A percentile compares a stretch with the other conserved stretches of the same genome.
Evolutionary conservation across 1,140 invertebrate genomes (phyloP).

Genomic region (Habropoda laboriosa): DNA sequence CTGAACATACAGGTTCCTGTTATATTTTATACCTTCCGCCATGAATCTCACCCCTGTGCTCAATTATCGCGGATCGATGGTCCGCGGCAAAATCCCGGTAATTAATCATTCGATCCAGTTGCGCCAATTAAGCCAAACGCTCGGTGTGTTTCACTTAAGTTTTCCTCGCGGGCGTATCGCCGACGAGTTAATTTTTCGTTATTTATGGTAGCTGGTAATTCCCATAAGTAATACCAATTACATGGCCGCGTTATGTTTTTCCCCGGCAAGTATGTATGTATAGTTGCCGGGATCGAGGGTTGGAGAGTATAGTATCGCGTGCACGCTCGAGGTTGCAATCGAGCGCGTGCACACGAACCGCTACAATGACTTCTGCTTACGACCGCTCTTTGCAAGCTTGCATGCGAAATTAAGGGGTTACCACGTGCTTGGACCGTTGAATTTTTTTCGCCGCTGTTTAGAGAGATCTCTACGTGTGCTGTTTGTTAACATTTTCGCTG

Average conservation of each 20-base stretch:
- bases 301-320: background rate
- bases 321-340: background rate
- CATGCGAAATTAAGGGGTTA: background rate
- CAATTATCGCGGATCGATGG: constrained; percentile 31
- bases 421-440: no score
- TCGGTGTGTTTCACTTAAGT: constrained; percentile 39
- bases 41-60: constrained; percentile 29
- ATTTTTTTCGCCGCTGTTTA: no score
- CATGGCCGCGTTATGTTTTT: constrained; percentile 6
- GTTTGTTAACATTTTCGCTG: no score
- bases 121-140: constrained; percentile 40
- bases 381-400: background rate
- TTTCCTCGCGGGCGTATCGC: constrained; percentile 11
- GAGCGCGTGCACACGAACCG: background rate
- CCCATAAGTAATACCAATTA: constrained; percentile 49
- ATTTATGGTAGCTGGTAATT: constrained; percentile 31
- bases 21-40: background rate
- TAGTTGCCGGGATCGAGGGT: background rate
- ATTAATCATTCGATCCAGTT: constrained; percentile 31
- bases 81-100: background rate
- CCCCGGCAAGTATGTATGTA: no score
- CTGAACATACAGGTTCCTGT: constrained; percentile 6
- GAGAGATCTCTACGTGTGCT: no score
- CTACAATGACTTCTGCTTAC: constrained; percentile 32
- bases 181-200: constrained; percentile 47